Percentiles rank a stretch among this genome's conserved stretches.
Evolutionary conservation across 2,113 vertebrate species (phyloP).

Genomic region (Condylura cristata): DNA sequence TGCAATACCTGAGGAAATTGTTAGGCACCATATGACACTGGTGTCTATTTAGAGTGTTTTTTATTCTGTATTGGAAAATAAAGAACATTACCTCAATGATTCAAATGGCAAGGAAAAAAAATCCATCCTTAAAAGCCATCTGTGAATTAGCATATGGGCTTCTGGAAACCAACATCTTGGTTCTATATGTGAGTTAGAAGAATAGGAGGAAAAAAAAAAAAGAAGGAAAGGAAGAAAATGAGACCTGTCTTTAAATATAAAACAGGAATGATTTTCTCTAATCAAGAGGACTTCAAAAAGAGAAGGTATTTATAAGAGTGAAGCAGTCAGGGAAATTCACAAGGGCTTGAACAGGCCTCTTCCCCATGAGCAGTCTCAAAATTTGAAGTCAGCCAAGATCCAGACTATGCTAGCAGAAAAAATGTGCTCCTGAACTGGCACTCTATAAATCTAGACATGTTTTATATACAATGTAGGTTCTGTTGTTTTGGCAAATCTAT

Average conservation of each 20-base stretch:
- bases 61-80: constrained; percentile 69
- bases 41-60: constrained; percentile 26
- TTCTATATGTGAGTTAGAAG: constrained; percentile 54
- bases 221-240: constrained; percentile 12
- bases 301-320: constrained; percentile 45
- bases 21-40: constrained; percentile 1
- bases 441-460: neutral
- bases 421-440: neutral
- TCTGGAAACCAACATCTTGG: constrained; percentile 47
- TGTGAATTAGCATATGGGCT: constrained; percentile 54
- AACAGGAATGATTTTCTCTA: constrained; percentile 7
- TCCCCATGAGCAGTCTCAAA: constrained; percentile 37
- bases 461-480: neutral
- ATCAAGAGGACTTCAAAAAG: neutral
- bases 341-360: neutral
- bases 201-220: constrained; percentile 24
- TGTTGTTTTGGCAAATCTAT: constrained; percentile 42
- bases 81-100: constrained; percentile 58
- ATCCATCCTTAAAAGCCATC: constrained; percentile 21
- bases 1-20: constrained; percentile 26
- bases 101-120: constrained; percentile 2
- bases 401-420: constrained; percentile 5
- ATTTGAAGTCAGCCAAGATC: constrained; percentile 23
- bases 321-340: constrained; percentile 36
- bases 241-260: constrained; percentile 38